These are phyloP conservation scores for Drosophila sechellia DNA, from an alignment of 1,140 invertebrate genomes.

Conservation along the genomic window DNA sequence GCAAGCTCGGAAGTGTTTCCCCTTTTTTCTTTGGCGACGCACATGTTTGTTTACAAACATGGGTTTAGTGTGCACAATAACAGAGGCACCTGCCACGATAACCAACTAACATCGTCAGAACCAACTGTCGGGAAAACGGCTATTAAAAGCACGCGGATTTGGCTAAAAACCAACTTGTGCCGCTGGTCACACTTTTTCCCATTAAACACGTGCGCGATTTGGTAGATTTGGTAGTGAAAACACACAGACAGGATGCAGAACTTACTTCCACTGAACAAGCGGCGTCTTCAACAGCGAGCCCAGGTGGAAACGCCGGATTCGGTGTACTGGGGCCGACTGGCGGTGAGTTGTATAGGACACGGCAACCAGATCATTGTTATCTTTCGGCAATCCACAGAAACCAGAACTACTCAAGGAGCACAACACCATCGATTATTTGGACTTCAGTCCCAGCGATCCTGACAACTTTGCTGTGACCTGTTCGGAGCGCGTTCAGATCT, in stretches of 20 bases:
- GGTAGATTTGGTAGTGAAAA: background rate
- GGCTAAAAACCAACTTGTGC: background rate
- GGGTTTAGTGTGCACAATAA: conserved; percentile 8
- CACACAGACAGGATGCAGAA: conserved; percentile 78
- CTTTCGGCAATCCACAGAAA: conserved; percentile 86
- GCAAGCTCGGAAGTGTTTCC: conserved; percentile 13
- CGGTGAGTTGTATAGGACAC: conserved; percentile 85
- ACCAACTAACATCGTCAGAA: no score
- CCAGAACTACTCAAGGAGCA: conserved; percentile 96
- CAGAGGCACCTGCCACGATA: conserved; percentile 10
- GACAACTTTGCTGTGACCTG: conserved; percentile 96
- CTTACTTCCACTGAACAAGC: conserved; percentile 90
- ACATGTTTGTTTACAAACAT: conserved; percentile 37
- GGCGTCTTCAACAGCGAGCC: conserved; percentile 88
- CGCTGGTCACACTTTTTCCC: conserved; percentile 7
- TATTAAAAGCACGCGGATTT: background rate
- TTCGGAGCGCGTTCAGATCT: conserved; percentile 95
- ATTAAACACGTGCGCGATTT: conserved; percentile 38
- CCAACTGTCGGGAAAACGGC: background rate
- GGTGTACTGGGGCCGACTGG: conserved; percentile 94
- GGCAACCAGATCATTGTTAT: background rate
- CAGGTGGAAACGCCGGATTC: conserved; percentile 90
- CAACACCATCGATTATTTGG: conserved; percentile 95
- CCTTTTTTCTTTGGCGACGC: conserved; percentile 1
- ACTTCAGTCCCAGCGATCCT: conserved; percentile 94